Percentiles rank a stretch among this genome's conserved stretches.
phyloP scores from a whole-genome alignment of 2,888 invertebrate genomes.

The Andrena fulva region DNA sequence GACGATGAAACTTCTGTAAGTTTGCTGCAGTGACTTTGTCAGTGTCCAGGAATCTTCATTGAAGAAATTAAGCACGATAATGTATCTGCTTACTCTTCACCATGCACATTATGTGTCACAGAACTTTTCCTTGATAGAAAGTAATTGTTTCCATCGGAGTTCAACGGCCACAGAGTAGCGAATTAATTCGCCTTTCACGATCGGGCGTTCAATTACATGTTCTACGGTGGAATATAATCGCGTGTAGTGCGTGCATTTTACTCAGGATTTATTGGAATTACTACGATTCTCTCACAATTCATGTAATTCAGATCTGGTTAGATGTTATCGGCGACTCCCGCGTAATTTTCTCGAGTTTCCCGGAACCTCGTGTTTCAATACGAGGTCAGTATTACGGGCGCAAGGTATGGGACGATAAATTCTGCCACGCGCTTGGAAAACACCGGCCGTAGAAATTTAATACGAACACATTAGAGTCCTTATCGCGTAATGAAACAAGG shows the following conservation, averaged over 20 bases:
- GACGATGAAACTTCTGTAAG: too few relatives aligned
- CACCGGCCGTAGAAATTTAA: conserved; percentile 41
- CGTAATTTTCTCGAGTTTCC: conserved; percentile 38
- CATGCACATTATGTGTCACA: too few relatives aligned
- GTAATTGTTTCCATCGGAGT: neutral
- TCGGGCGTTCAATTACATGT: too few relatives aligned
- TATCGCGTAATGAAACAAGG: conserved; percentile 51
- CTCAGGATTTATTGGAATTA: conserved; percentile 3
- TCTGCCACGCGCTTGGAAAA: conserved; percentile 36
- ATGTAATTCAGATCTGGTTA: conserved; percentile 6
- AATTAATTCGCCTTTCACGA: conserved; percentile 5
- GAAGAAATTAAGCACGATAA: neutral
- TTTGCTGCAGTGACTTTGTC: too few relatives aligned
- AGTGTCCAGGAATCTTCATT: too few relatives aligned
- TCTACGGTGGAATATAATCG: too few relatives aligned
- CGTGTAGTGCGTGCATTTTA: neutral
- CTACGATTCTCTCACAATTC: neutral
- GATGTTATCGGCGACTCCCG: conserved; percentile 1
- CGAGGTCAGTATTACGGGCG: conserved; percentile 36
- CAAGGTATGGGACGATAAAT: conserved; percentile 31
- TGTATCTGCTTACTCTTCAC: too few relatives aligned
- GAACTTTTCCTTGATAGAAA: too few relatives aligned
- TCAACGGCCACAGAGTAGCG: neutral
- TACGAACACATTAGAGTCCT: conserved; percentile 37
- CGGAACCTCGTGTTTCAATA: conserved; percentile 15